Evolutionary conservation across 1,140 invertebrate species (phyloP), one percentile per base, ranked within the genome.

Genomic region (Mylabris phalerata): DNA sequence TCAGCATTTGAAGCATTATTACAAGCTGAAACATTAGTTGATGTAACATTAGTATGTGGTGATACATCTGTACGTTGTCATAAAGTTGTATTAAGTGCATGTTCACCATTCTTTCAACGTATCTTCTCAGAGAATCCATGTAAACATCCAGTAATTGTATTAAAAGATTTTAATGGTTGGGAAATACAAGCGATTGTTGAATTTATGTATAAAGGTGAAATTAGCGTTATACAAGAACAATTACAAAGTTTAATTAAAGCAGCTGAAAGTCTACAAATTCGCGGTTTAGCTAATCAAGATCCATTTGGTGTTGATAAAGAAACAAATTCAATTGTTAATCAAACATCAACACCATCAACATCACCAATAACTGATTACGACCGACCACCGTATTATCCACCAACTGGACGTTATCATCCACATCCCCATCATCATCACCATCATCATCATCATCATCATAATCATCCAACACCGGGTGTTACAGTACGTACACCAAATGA

Each of bases 121-220:
- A 88, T 95, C 71, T 93, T 95, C 71, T 84, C 86, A 51, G 90
- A 93, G 65, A 92, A 90, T 65, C 90, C 91, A n/a, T 94, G 90
- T 79, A 92, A 94, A 70, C 92, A 94, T 73, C 92, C 92, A 7
- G 89, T 94, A 48, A 92, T 95, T 69, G 89, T 94, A 47, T 73
- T 94, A 13, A 93, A 93, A 74, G 92, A 93, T 75, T 89, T 93
- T 67, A 82, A 84, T 66, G 87, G 86, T 55, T 88, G 89, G 81
- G 90, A 93, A 64, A 84, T 94, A 41, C 87, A 91, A 68, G 89
- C 90, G 4, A 85, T 94, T 26, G 85, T 94, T 45, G 89, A 93
- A 74, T 95, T 95, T 64, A 95, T 94, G 90, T 94, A 94, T 76
- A 84, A 88, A 50, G 92, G 92, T 27, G 90, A 93, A 75, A 90